A percentile compares a stretch with the other conserved stretches of the same genome.
Conservation (phyloP, 2,797 vertebrate genomes). For the Heterohyrax brucei region DNA sequence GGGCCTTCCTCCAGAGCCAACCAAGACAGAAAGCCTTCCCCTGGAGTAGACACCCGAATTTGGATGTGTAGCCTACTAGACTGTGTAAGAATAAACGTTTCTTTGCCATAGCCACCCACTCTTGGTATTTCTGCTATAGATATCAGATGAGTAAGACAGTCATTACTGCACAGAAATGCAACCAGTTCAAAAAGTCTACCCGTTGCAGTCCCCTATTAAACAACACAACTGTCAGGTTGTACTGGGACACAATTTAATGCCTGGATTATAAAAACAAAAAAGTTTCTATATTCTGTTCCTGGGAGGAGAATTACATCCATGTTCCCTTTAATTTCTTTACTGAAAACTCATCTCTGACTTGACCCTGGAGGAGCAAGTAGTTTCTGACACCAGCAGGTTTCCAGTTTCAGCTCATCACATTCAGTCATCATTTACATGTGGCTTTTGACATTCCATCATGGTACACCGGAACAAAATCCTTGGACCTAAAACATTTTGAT, state of each 20-base stretch:
- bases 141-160: too few relatives aligned
- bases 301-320: conserved; percentile 13
- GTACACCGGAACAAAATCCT: conserved; percentile 58
- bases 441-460: conserved; percentile 66
- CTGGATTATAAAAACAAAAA: background rate
- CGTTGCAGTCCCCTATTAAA: background rate
- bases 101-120: too few relatives aligned
- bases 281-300: background rate
- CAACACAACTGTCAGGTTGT: background rate
- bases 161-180: background rate
- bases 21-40: too few relatives aligned
- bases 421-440: conserved; percentile 71
- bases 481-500: conserved; percentile 71
- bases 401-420: conserved; percentile 73
- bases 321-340: conserved; percentile 34
- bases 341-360: conserved; percentile 69
- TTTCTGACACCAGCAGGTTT: conserved; percentile 46
- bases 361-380: background rate
- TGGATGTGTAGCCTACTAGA: too few relatives aligned
- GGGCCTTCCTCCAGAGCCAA: too few relatives aligned
- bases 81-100: too few relatives aligned
- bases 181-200: background rate
- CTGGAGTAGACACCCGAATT: too few relatives aligned
- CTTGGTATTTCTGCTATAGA: too few relatives aligned
- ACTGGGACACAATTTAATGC: background rate